Base-by-base conservation (phyloP, 1,140 invertebrate genomes). In the Holcopasites calliopsidis region DNA sequence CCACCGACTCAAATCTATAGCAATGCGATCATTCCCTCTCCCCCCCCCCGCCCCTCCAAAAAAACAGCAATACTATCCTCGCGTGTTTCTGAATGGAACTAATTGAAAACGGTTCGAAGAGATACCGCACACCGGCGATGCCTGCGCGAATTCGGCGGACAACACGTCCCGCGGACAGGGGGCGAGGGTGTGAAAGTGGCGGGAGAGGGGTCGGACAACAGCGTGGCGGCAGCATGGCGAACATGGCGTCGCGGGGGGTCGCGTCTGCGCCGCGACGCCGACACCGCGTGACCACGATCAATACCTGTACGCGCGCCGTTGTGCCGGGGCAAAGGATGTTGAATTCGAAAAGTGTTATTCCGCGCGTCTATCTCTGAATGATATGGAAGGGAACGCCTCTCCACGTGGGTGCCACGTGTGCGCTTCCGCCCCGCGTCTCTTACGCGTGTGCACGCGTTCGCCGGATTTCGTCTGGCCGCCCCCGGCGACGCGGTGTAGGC, bases 291-390 rank as follows among this genome's bases (percentile, higher is more conserved):
- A 90, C 89, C 87, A 77, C 89, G 90, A 91, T 91, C 90, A 90
- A 91, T 90, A 90, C 62, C 68, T 71, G 82, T 86, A 86, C 85
- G 82, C 83, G 84, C 76, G 85, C 73, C 76, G 79, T 79, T 71
- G 81, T 80, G 81, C 73, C 72, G 79, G 82, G 79, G 81, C 82
- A 87, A 90, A 89, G 90, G 90, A 91, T 91, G 90, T 90, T 90
- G 90, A 90, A 91, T 91, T 90, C 88, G 89, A 92, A 91, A 91
- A 91, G 90, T 91, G 90, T 91, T 90, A 91, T 90, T 91, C 87
- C 89, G 89, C 89, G 90, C 90, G 89, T 90, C 89, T 92, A 92
- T 91, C 90, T 91, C 90, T 90, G 90, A 91, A 92, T 92, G 91
- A 92, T 92, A 90, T 90, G 89, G 89, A 90, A 90, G 88, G 90